Percentiles rank a stretch among this genome's conserved stretches.
These are phyloP conservation scores for Tolmerus cingulatus DNA, from an alignment of 2,888 invertebrate species.

Conservation along the genomic window DNA sequence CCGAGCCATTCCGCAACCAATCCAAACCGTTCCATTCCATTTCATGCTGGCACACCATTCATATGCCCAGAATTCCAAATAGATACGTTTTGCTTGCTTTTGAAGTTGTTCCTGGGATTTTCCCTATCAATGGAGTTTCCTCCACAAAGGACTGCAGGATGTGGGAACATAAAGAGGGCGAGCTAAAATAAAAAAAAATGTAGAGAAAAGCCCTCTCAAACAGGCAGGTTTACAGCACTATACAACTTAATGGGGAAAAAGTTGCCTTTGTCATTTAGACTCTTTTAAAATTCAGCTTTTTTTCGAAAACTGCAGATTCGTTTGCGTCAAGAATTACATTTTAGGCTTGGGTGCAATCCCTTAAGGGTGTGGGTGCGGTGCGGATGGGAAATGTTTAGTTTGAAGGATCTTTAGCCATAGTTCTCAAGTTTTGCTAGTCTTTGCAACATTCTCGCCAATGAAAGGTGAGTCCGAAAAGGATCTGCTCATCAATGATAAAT, in stretches of 20 bases:
- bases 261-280: slow-evolving; percentile 22
- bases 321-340: slow-evolving; percentile 1
- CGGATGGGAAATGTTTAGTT: not conserved
- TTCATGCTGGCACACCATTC: slow-evolving; percentile 21
- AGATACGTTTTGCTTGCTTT: slow-evolving; percentile 24
- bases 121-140: slow-evolving; percentile 21
- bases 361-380: not conserved
- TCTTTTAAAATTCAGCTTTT: slow-evolving; percentile 18
- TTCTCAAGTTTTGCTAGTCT: not conserved
- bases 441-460: not conserved
- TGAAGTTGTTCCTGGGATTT: slow-evolving; percentile 15
- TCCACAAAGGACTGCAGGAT: slow-evolving; percentile 12
- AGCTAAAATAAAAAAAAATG: not conserved
- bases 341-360: not conserved
- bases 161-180: slow-evolving; percentile 7
- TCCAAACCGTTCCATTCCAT: not conserved
- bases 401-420: not conserved
- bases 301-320: not conserved
- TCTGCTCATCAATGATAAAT: not conserved
- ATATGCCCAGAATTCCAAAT: slow-evolving; percentile 34
- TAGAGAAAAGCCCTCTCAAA: not conserved
- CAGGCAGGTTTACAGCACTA: not conserved
- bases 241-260: not conserved
- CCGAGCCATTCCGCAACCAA: not conserved
- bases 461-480: not conserved